These are phyloP conservation scores for Hetaerina americana DNA, from an alignment of 1,140 invertebrate species.

Conservation along the genomic window DNA sequence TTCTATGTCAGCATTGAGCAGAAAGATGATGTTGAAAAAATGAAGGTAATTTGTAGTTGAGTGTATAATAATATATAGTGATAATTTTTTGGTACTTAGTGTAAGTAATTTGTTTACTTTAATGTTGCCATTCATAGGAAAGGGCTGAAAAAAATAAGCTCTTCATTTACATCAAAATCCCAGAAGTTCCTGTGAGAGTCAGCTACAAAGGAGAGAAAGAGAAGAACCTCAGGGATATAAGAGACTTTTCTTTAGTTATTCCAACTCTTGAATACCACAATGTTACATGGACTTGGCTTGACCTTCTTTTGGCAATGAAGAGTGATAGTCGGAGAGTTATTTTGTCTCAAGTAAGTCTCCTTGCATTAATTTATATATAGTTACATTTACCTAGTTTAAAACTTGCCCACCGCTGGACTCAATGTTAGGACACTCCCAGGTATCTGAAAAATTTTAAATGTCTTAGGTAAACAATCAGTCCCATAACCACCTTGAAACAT, in stretches of 20 bases:
- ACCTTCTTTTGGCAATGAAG: slow-evolving; percentile 89
- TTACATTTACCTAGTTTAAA: too few species aligned
- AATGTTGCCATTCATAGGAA: slow-evolving; percentile 43
- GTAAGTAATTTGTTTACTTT: background rate
- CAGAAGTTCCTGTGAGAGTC: slow-evolving; percentile 89
- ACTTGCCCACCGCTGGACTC: too few species aligned
- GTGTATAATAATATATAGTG: slow-evolving; percentile 4
- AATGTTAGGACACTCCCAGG: too few species aligned
- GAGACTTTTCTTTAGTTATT: slow-evolving; percentile 85
- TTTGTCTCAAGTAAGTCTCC: slow-evolving; percentile 51
- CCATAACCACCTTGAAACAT: too few species aligned
- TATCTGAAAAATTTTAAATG: too few species aligned
- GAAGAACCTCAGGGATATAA: slow-evolving; percentile 93
- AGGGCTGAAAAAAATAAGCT: slow-evolving; percentile 96
- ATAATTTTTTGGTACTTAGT: background rate
- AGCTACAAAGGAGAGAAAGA: slow-evolving; percentile 98
- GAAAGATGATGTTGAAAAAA: slow-evolving; percentile 93
- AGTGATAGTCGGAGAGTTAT: slow-evolving; percentile 84
- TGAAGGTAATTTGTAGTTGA: slow-evolving; percentile 53
- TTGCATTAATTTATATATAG: too few species aligned
- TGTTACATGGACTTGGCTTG: slow-evolving; percentile 99
- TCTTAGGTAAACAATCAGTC: too few species aligned
- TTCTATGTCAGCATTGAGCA: slow-evolving; percentile 77
- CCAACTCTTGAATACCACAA: slow-evolving; percentile 97
- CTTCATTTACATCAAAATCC: slow-evolving; percentile 97